phyloP scores from a whole-genome alignment of 2,888 invertebrate genomes.

The Escarpia spicata region DNA sequence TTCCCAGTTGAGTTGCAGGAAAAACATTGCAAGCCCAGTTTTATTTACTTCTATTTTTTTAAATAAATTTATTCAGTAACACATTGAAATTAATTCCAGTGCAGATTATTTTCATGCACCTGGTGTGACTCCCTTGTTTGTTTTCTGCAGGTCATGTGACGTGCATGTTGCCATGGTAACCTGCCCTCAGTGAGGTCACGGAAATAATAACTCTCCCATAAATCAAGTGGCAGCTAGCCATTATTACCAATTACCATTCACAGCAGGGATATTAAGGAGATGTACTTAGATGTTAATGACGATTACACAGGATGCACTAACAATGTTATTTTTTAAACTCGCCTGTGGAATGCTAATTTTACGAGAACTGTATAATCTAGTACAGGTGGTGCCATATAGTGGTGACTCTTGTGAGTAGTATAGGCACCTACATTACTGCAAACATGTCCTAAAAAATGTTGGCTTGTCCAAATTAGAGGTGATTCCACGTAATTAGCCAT shows the following conservation, averaged over 20 bases:
- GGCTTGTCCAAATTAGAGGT: background rate
- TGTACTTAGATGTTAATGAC: background rate
- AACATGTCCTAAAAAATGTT: background rate
- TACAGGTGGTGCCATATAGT: background rate
- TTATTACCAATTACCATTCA: background rate
- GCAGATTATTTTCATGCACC: background rate
- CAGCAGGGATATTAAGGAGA: background rate
- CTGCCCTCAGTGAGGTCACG: background rate
- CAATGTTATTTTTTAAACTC: background rate
- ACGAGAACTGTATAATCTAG: background rate
- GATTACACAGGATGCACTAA: background rate
- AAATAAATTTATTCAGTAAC: background rate
- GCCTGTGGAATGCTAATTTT: background rate
- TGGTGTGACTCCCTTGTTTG: background rate
- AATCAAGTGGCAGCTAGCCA: background rate
- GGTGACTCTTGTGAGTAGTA: background rate
- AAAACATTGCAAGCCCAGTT: background rate
- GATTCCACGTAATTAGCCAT: background rate
- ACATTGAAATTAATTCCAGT: background rate
- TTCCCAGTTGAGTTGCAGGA: background rate
- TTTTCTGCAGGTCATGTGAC: background rate
- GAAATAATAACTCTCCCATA: background rate
- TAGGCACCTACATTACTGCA: background rate
- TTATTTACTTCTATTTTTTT: background rate
- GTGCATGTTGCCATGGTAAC: background rate